Base-by-base conservation (phyloP, 2,113 vertebrate genomes). In the Promerops cafer region DNA sequence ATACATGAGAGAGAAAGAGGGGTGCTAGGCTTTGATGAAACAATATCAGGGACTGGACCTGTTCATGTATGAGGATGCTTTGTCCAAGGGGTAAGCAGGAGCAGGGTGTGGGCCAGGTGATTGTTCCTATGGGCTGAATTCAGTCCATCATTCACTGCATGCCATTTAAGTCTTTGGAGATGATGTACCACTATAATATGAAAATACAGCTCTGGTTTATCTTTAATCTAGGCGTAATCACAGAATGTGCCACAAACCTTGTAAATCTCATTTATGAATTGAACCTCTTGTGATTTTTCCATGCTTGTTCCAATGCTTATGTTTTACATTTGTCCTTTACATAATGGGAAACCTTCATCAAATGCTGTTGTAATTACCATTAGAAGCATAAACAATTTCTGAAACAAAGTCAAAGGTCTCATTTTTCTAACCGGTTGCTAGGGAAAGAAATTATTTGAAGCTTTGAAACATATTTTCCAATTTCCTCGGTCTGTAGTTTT, bases 361-460 rank as follows among this genome's bases (percentile, higher is more conserved):
- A 91, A 72, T 82, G 50, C 47, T 83, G 63, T 57, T 91, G 27
- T n/a, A 91, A 90, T 95, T 91, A 91, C 33, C 57, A 85, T 91
- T 88, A 94, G 50, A 33, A 94, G 54, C 33, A 88, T 50, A 94
- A 94, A 89, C 70, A 87, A 80, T 74, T 91, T 90, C 70, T 93
- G 78, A 94, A 72, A 89, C 23, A 53, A 94, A 96, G 81, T 87
- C 87, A 91, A 83, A 96, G 84, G 84, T 90, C 53, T 85, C 23
- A 85, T 90, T 91, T 91, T 70, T 72, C 91, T 57, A 87, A 94
- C 75, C 40, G 70, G 82, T 96, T 96, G 66, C 89, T 91, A 94
- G 66, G 84, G 19, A 37, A 84, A 91, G 16, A 91, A 86, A 90
- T 93, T 84, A 87, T 83, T 94, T 90, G 78, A 90, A 94, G 63